Conservation (phyloP, 2,113 vertebrate genomes). For the Leptobrachium leishanense region DNA sequence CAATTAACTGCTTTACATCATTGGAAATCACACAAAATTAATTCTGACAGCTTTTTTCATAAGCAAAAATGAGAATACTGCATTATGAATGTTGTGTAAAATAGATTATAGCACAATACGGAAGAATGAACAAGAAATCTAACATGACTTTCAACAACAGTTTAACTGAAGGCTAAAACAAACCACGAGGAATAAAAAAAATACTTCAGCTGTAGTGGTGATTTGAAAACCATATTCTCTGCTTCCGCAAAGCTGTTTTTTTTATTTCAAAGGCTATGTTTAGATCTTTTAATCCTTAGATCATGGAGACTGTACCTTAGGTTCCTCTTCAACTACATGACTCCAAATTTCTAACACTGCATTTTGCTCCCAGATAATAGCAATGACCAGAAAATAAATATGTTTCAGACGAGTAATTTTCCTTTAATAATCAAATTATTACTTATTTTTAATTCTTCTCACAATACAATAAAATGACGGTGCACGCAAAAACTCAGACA, state of each 20-base stretch:
- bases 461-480: too few species aligned
- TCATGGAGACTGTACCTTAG: constrained; percentile 1
- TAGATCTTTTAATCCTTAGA: background rate
- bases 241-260: constrained; percentile 12
- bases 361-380: background rate
- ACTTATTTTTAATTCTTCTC: too few species aligned
- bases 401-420: background rate
- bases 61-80: background rate
- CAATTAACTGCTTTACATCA: constrained; percentile 37
- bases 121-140: constrained; percentile 1
- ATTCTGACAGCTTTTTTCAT: constrained; percentile 18
- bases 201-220: background rate
- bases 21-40: constrained; percentile 18
- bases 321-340: background rate
- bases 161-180: constrained; percentile 16
- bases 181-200: background rate
- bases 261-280: background rate
- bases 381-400: background rate
- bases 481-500: too few species aligned
- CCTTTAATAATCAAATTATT: too few species aligned
- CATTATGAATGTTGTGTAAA: constrained; percentile 3
- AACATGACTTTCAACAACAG: constrained; percentile 9
- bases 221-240: constrained; percentile 8
- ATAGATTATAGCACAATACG: constrained; percentile 15
- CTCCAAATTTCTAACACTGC: background rate